Evolutionary conservation across 2,888 invertebrate species (phyloP), one percentile per base, ranked within the genome.

Genomic region (Rhimphoctona megacephalus): DNA sequence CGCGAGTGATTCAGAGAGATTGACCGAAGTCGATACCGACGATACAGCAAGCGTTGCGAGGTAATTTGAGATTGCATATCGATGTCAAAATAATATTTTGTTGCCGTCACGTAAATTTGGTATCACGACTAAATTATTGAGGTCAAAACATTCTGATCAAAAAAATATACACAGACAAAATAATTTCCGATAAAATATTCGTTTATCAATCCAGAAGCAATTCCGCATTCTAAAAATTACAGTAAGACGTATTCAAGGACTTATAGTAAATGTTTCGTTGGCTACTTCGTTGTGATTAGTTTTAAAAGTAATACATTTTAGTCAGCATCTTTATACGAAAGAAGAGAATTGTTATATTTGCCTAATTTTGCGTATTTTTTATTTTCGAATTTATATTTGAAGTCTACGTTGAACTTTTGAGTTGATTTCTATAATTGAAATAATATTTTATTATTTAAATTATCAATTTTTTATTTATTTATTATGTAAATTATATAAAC

Each of bases 1-100:
- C 69, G 97, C 98, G 0, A 98, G 98, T 2, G 99, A 99, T 94
- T 98, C 98, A 30, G 98, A 98, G 91, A 96, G 99, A 83, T 96
- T 98, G 91, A 98, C 98, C 0, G 99, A 99, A 95, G 97, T 97
- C 17, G 97, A 97, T 91, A 96, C 96, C 33, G 96, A 96, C 90
- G 96, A 96, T 90, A 95, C 96, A 2, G 96, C 95, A 0, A 96
- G 96, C 90, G 96, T 96, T 22, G 96, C 96, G 5, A 95, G 96
- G 93, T 95, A 92, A 84, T 90, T 39, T 69, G 67, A 33, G 64
- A 72, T 36, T 17, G 0, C 14, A 17, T 30, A 61, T 61, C 30
- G 17, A 61, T n/a, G 61, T 61, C 61, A 6, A 25, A 57, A 25
- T 14, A 3, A 25, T 57, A 25, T 57, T 57, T 57, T 25, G 14